These are phyloP conservation scores for Diadophis punctatus DNA, from an alignment of 2,113 vertebrate species.

Conservation along the genomic window DNA sequence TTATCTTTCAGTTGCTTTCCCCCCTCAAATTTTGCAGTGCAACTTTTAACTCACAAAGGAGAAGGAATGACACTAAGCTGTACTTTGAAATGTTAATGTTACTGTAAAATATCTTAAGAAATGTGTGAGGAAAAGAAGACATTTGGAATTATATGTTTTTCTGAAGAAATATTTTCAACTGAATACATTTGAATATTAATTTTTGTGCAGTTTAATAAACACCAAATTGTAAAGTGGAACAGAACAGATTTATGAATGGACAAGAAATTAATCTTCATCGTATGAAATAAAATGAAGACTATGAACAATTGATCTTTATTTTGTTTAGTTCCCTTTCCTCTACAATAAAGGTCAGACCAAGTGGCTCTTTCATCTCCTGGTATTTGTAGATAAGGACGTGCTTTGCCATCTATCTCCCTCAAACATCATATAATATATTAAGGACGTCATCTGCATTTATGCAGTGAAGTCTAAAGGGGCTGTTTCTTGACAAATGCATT, in stretches of 20 bases:
- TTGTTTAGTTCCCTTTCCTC: conserved; percentile 42
- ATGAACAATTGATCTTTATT: conserved; percentile 50
- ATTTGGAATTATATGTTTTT: neutral
- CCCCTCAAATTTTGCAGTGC: neutral
- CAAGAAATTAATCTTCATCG: neutral
- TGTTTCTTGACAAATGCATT: conserved; percentile 57
- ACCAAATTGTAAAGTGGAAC: neutral
- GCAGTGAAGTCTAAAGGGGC: conserved; percentile 38
- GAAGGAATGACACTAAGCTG: neutral
- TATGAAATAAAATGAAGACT: conserved; percentile 12
- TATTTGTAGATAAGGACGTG: conserved; percentile 32
- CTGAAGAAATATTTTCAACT: neutral
- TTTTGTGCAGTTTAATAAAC: neutral
- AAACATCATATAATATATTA: conserved; percentile 18
- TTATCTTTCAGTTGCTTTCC: neutral
- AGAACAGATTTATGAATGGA: neutral
- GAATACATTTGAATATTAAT: neutral
- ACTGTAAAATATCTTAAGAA: neutral
- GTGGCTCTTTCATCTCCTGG: conserved; percentile 45
- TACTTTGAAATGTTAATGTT: neutral
- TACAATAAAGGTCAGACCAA: conserved; percentile 53
- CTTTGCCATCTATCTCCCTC: conserved; percentile 50
- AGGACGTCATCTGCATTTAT: conserved; percentile 55
- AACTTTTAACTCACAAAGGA: neutral
- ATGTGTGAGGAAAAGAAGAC: neutral